Evolutionary conservation across 64 coral and sea anemone species (phyloP).

Genomic region (Pocillopora damicornis): DNA sequence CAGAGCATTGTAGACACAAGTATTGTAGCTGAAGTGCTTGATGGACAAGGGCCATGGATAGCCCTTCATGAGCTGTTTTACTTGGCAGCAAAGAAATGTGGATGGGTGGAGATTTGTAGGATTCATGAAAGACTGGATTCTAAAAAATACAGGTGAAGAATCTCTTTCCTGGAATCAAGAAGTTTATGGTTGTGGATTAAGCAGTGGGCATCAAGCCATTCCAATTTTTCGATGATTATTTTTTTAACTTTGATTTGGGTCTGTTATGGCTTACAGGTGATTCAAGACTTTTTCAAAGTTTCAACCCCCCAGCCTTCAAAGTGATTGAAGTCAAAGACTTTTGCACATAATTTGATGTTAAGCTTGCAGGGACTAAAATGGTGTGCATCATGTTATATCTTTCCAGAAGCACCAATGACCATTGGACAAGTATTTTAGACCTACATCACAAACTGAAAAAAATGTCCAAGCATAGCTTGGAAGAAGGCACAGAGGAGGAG

Average conservation of each 20-base stretch:
- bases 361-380: too few relatives aligned
- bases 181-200: too few relatives aligned
- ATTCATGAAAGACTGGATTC: slow-evolving; percentile 80
- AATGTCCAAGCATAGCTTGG: slow-evolving; percentile 64
- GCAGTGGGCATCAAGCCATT: too few relatives aligned
- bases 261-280: too few relatives aligned
- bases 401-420: slow-evolving; percentile 86
- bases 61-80: slow-evolving; percentile 81
- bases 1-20: slow-evolving; percentile 18
- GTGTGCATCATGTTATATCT: neutral
- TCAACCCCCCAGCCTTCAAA: too few relatives aligned
- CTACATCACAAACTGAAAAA: slow-evolving; percentile 92
- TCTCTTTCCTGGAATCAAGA: neutral
- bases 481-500: slow-evolving; percentile 36
- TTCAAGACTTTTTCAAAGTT: too few relatives aligned
- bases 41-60: slow-evolving; percentile 67
- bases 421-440: slow-evolving; percentile 83
- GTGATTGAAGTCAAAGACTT: too few relatives aligned
- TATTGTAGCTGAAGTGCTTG: slow-evolving; percentile 53
- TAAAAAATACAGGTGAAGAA: slow-evolving; percentile 67
- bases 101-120: slow-evolving; percentile 80
- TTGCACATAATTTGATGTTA: too few relatives aligned
- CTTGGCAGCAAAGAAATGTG: slow-evolving; percentile 77
- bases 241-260: too few relatives aligned
- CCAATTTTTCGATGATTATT: too few relatives aligned